Evolutionary conservation across 2,888 invertebrate genomes (phyloP), one percentile per base, ranked within the genome.

Genomic region (Andrena haemorrhoa): DNA sequence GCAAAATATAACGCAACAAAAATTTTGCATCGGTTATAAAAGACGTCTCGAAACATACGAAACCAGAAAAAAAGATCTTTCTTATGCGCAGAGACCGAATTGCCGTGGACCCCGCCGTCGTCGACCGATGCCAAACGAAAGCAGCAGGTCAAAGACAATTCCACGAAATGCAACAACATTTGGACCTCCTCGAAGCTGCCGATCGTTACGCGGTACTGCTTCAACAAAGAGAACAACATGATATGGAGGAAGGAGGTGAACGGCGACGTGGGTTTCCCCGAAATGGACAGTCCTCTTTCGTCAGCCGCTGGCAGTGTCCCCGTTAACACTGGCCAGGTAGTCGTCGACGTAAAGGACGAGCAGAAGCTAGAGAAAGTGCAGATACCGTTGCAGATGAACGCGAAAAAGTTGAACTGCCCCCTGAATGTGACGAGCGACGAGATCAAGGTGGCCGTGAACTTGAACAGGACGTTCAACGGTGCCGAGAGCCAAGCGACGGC

Each of bases 151-250:
- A 91, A 89, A 69, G 89, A 91, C 16, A 79, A 70, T 20, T 65
- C 83, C 2, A 65, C 80, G 10, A 92, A 91, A 68, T 76, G 82
- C 16, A 89, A 71, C n/a, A 91, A 92, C 35, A 89, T 93, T 53
- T 91, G 92, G 90, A 88, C 89, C 29, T 92, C 91, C 49, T 88
- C 93, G 7, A 88, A 88, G 60, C 83, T 93, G 4, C 91, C 93
- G 1, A 93, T 93, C 41, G 91, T 93, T 23, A 93, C 93, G 8
- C 88, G 91, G 6, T 91, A 91, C 63, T 76, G 89, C 56, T 90
- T 90, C 35, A 88, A 88, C 51, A 91, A 89, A 56, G 85, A 78
- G 29, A 88, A 88, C 31, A 84, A 83, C 7, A 49, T 81, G 20
- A 16, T 82, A 10, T 85, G 87, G 79, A 81, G 88, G 8, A 64